These are phyloP conservation scores for Sarotherodon lohbergeri DNA, from an alignment of 2,113 vertebrate species.

Conservation along the genomic window DNA sequence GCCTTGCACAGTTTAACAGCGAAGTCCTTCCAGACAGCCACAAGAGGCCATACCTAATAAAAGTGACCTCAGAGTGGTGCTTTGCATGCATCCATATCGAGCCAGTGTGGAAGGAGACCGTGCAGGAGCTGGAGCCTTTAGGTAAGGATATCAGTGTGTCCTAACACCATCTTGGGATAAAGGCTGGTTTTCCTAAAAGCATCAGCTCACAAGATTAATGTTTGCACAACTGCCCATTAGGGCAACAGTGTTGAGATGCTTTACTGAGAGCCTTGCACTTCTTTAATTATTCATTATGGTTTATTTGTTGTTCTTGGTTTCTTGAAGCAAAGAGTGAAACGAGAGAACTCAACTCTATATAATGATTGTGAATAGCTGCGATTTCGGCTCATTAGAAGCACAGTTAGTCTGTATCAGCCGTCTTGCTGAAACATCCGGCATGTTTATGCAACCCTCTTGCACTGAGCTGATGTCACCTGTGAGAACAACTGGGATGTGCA, in stretches of 20 bases:
- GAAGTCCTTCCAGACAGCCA: constrained; percentile 89
- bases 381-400: not conserved
- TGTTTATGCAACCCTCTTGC: not conserved
- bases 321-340: not conserved
- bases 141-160: constrained; percentile 63
- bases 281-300: not conserved
- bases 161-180: not conserved
- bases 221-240: not conserved
- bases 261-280: not conserved
- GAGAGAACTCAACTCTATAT: not conserved
- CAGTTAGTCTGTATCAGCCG: not conserved
- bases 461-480: not conserved
- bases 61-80: constrained; percentile 94
- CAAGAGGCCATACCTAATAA: constrained; percentile 91
- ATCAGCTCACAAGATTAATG: not conserved
- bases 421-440: not conserved
- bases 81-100: constrained; percentile 93
- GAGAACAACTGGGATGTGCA: not conserved
- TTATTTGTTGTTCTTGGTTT: not conserved
- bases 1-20: constrained; percentile 84
- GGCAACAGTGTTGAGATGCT: not conserved
- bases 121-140: constrained; percentile 83
- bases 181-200: not conserved
- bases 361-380: not conserved
- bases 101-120: constrained; percentile 89